These are phyloP conservation scores for Tetramorium alpestre DNA, from an alignment of 1,140 invertebrate genomes.

Conservation along the genomic window DNA sequence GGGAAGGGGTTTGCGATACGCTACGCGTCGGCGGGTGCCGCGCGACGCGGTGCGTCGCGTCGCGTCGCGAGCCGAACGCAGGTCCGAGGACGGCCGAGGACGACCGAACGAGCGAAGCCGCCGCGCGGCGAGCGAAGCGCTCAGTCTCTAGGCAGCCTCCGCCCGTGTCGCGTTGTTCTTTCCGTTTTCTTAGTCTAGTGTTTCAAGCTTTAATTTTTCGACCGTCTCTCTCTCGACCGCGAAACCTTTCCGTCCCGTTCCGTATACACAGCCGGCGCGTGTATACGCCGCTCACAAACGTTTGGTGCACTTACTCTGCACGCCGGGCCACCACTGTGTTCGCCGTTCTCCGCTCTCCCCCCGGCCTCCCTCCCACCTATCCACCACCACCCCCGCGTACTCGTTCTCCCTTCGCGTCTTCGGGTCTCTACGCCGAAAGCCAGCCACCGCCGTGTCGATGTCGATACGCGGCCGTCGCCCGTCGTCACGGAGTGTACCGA, in stretches of 20 bases:
- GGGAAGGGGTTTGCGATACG: constrained; percentile 28
- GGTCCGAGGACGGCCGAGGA: constrained; percentile 27
- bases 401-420: constrained; percentile 36
- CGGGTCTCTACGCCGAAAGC: constrained; percentile 51
- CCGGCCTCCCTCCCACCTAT: not conserved
- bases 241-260: constrained; percentile 28
- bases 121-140: constrained; percentile 37
- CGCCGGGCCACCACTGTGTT: constrained; percentile 16
- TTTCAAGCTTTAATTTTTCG: constrained; percentile 81
- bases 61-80: constrained; percentile 24
- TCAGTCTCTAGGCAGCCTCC: constrained; percentile 84
- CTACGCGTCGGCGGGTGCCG: not conserved
- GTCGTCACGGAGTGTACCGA: constrained; percentile 44
- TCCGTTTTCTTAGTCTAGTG: constrained; percentile 84
- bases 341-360: not conserved
- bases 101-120: constrained; percentile 39
- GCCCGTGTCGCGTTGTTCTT: constrained; percentile 82
- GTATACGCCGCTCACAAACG: not conserved
- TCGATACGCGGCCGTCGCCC: constrained; percentile 62
- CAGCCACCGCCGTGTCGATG: constrained; percentile 46
- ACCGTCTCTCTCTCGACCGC: constrained; percentile 67
- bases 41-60: constrained; percentile 6
- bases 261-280: not conserved
- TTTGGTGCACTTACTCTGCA: not conserved
- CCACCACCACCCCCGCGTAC: not conserved